Base-by-base conservation (phyloP, 2,113 vertebrate genomes). In the Nyctibius bracteatus region DNA sequence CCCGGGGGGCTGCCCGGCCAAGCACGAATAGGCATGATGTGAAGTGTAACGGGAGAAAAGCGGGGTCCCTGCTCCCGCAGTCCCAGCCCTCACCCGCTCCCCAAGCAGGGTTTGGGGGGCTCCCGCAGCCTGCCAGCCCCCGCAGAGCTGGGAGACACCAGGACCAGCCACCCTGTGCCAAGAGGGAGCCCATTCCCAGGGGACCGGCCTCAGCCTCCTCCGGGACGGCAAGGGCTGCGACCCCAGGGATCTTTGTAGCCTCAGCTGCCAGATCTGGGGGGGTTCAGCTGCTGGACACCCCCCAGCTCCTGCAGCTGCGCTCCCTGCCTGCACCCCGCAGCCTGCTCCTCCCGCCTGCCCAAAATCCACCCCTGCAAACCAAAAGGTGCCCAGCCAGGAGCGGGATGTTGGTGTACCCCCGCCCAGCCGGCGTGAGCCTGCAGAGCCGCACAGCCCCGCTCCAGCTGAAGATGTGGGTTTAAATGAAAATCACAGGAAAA, bases 381-480 rank as follows among this genome's bases (percentile, higher is more conserved):
- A 18, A 87, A 49, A 47, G 30, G 13, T 33, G 27, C 58, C 44
- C 39, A 65, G 68, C 33, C 68, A 70, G 46, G 20, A 46, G 39
- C 0, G 0, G 24, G 39, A 8, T 30, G 8, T 6, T 2, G 4
- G 30, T 2, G 5, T 20, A 41, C 9, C 17, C 43, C 14, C 31
- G 73, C 68, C 43, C 5, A 0, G 0, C 54, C 22, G 54, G 33
- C 2, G 1, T 7, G 54, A 85, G 37, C 6, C 54, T 35, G 35
- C 28, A 44, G 86, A 68, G 20, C 28, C 3, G 3, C 52, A 31
- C 7, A 27, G 73, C 39, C 22, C 57, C 2, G 3, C 49, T 22
- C 47, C 25, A 71, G 35, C 28, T 6, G 14, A 33, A 65, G 28
- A 41, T 8, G 8, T 13, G 28, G 33, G 8, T 61, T 93, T 52